Evolutionary conservation across 2,113 vertebrate genomes (phyloP), one percentile per base, ranked within the genome.

Genomic region (Girardinichthys multiradiatus): DNA sequence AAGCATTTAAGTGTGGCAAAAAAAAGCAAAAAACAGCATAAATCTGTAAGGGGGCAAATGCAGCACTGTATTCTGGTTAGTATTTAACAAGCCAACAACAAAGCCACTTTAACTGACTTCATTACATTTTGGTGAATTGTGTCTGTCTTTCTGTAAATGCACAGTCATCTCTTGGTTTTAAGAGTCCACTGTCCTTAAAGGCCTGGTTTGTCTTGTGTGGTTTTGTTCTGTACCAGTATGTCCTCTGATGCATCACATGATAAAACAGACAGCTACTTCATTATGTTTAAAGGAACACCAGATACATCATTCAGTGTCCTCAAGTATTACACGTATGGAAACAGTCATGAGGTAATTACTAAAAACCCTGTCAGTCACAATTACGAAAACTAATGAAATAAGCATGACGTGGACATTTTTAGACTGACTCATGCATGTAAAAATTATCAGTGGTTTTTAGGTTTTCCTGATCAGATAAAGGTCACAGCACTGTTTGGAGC

Each of bases 171-270:
- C 48, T 54, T 54, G 48, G 24, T 24, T 54, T 68, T n/a, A 31
- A 57, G n/a, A 70, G 63, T 27, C 35, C n/a, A 29, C 68, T 74
- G 72, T 68, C 81, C 15, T 72, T 31, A 76, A 74, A 70, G 78
- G 58, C 42, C 28, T 27, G 64, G 14, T 72, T 4, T 26, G 72
- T 37, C 74, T 76, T 75, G 72, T 81, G 80, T 73, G 85, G 64
- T 84, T 86, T 81, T 24, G 12, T 31, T 69, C 27, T 13, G 37
- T 26, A 26, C 75, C 29, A 11, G 37, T 27, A 15, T 77, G 64
- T 76, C 72, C 62, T 79, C 67, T 73, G 72, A 80, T 74, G 59
- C 82, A 84, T 87, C 87, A 88, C 81, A 86, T 80, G 70, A 84
- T 86, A 63, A 37, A 7, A 51, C 27, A 66, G 35, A 76, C 74